Evolutionary conservation across 2,113 vertebrate genomes (phyloP).

Genomic region (Panthera tigris): DNA sequence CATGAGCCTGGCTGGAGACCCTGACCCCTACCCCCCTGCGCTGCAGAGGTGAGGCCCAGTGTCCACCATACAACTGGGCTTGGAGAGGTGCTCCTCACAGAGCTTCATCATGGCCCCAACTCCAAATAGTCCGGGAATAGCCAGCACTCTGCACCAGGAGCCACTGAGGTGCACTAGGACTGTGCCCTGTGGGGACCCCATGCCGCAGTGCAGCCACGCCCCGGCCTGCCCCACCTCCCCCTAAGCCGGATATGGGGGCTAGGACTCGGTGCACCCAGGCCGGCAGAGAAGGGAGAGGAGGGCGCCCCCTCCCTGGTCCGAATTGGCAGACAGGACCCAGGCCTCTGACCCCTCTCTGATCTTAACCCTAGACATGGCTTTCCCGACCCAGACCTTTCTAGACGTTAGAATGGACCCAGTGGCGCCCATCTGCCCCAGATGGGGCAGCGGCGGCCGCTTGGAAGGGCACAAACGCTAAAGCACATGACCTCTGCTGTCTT

Average conservation of each 20-base stretch:
- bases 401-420: accelerated
- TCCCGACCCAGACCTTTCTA: not conserved
- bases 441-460: not conserved
- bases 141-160: not conserved
- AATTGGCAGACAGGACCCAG: not conserved
- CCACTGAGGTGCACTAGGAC: not conserved
- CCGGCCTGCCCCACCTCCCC: not conserved
- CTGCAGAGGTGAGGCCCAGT: not conserved
- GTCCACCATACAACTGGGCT: not conserved
- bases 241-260: not conserved
- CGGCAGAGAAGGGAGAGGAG: not conserved
- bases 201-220: not conserved
- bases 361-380: accelerated
- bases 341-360: not conserved
- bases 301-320: no score
- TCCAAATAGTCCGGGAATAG: not conserved
- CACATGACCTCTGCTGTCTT: accelerated
- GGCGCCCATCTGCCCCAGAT: not conserved
- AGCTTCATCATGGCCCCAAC: accelerated
- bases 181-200: accelerated
- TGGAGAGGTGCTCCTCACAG: not conserved
- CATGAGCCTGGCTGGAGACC: not conserved
- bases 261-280: no score
- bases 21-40: not conserved
- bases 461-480: not conserved